Percentiles rank a stretch among this genome's conserved stretches.
Evolutionary conservation across 2,888 invertebrate genomes (phyloP).

Genomic region (Eugnorisma glareosa): DNA sequence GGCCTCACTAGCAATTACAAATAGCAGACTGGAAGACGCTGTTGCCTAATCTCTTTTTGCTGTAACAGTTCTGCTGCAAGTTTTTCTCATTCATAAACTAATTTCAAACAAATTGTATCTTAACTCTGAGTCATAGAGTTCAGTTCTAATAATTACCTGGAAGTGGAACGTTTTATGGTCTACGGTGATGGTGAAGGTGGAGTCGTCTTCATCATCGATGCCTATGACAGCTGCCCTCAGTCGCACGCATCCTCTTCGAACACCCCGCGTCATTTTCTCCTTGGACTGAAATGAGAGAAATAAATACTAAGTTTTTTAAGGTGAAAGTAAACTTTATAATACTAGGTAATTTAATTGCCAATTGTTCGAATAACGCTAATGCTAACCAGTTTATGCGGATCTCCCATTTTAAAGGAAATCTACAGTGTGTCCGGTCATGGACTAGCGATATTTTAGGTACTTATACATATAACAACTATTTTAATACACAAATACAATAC

Average conservation of each 20-base stretch:
- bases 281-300: conserved; percentile 94
- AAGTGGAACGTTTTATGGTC: conserved; percentile 99
- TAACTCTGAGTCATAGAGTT: neutral
- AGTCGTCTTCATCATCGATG: conserved; percentile 99
- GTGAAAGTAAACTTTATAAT: neutral
- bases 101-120: neutral
- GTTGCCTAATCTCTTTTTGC: too few species aligned
- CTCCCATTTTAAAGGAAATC: too few species aligned
- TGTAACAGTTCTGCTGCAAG: neutral
- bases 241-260: conserved; percentile 98
- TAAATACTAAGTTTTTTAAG: conserved; percentile 2
- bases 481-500: too few species aligned
- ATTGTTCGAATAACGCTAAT: neutral
- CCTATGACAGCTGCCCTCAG: conserved; percentile 99
- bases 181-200: conserved; percentile 99
- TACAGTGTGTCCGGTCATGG: too few species aligned
- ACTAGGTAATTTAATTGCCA: neutral
- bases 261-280: conserved; percentile 99
- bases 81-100: neutral
- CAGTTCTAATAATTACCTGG: conserved; percentile 89
- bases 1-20: too few species aligned
- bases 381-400: too few species aligned
- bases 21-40: too few species aligned
- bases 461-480: too few species aligned
- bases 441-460: too few species aligned